Base-by-base conservation (phyloP, 2,797 vertebrate genomes). In the Eulemur coronatus region DNA sequence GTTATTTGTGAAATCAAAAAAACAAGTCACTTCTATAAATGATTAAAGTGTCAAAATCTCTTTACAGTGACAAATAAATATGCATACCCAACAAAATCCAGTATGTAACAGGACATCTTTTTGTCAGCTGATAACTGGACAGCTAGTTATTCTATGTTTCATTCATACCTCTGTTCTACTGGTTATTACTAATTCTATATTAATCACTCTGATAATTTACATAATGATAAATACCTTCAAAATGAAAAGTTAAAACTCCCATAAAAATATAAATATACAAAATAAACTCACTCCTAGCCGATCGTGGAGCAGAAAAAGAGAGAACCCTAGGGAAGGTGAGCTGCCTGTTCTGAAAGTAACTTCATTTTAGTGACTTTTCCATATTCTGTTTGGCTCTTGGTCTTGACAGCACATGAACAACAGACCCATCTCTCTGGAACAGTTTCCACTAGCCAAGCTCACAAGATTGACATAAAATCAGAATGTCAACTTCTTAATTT, bases 11-110 rank as follows among this genome's bases (percentile, higher is more conserved):
- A 96, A 84, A 78, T 88, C 35, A 91, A 93, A 76, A 70, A 84
- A 82, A 84, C 48, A 96, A 85, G 28, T 55, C 10, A 92, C 80
- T 94, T 94, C 61, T 92, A 13, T 85, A 86, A 94, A 89, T 91
- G 78, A 91, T 48, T 84, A 28, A 93, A 93, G 67, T 95, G 15
- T 81, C 84, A 96, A 96, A 94, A 73, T 67, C 28, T 95, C 67
- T 90, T 91, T 76, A 89, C 2, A 84, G n/a, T 81, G 61, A 88
- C n/a, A 93, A 84, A 72, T 94, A 52, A 95, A 95, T 67, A 84
- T 33, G 67, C 9, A 92, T 14, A 91, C 2, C 48, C 24, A 89
- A 84, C n/a, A 96, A 95, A 94, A 88, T 81, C 43, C 84, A 89
- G 86, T 13, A 91, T 7, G 85, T 89, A 72, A 80, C 10, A 26